Percentiles rank a stretch among this genome's conserved stretches.
These are phyloP conservation scores for Eupristina koningsbergeri DNA, from an alignment of 1,140 invertebrate genomes.

Conservation along the genomic window DNA sequence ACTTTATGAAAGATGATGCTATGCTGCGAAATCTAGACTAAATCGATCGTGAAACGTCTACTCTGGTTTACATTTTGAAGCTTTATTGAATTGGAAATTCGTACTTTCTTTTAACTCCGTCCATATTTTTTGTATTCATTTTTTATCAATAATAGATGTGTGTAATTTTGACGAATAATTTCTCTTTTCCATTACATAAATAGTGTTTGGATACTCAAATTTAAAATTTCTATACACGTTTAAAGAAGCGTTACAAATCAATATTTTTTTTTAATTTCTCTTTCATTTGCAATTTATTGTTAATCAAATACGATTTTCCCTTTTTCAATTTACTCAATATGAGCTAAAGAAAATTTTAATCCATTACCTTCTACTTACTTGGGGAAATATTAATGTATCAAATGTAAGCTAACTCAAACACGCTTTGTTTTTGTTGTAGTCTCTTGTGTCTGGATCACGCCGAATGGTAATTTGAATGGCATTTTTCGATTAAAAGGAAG, in stretches of 20 bases:
- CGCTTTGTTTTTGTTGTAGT: no score
- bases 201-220: neutral
- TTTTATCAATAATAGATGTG: neutral
- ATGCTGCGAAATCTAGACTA: neutral
- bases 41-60: neutral
- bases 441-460: no score
- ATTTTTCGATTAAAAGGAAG: no score
- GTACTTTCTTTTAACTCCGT: conserved; percentile 5
- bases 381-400: neutral
- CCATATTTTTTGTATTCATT: conserved; percentile 2
- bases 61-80: conserved; percentile 22
- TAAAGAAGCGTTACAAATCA: neutral
- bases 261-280: no score
- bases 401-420: no score
- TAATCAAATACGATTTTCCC: neutral
- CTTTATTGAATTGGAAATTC: conserved; percentile 14
- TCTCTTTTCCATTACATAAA: neutral
- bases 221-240: neutral
- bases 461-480: no score
- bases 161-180: conserved; percentile 9
- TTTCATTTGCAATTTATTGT: neutral
- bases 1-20: neutral
- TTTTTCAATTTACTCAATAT: neutral
- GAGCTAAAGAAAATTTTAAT: neutral
- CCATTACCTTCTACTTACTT: neutral